phyloP scores from a whole-genome alignment of 2,888 invertebrate species.

The Incurvaria masculella region DNA sequence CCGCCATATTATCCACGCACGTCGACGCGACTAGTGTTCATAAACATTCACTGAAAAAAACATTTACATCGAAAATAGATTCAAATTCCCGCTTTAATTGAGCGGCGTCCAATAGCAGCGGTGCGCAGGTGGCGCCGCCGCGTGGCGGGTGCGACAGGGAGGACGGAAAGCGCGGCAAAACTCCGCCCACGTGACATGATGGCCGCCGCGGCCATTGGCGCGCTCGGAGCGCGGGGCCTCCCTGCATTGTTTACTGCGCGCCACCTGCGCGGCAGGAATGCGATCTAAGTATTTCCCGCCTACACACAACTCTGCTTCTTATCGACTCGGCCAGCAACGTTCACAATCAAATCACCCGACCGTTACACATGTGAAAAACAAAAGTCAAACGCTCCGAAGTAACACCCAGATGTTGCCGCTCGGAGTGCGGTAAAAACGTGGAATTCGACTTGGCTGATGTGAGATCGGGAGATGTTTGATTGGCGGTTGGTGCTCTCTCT shows the following conservation, averaged over 20 bases:
- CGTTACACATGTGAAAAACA: no score
- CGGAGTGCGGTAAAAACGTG: not conserved
- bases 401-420: not conserved
- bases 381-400: no score
- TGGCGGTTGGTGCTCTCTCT: not conserved
- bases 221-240: conserved; percentile 35
- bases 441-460: not conserved
- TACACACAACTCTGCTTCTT: not conserved
- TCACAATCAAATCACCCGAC: not conserved
- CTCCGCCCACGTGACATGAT: conserved; percentile 65
- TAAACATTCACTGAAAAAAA: conserved; percentile 49
- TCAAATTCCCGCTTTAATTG: conserved; percentile 55
- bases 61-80: conserved; percentile 54
- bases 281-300: not conserved
- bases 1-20: not conserved
- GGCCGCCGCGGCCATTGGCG: conserved; percentile 63
- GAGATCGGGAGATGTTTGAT: not conserved
- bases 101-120: conserved; percentile 45
- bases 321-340: not conserved
- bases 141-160: conserved; percentile 25
- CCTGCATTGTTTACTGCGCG: conserved; percentile 17
- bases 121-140: conserved; percentile 27
- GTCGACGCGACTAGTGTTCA: conserved; percentile 20
- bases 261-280: not conserved
- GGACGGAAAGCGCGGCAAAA: conserved; percentile 25